A percentile compares a stretch with the other conserved stretches of the same genome.
Conservation (phyloP, 2,797 vertebrate genomes). For the Galagoides demidoff region DNA sequence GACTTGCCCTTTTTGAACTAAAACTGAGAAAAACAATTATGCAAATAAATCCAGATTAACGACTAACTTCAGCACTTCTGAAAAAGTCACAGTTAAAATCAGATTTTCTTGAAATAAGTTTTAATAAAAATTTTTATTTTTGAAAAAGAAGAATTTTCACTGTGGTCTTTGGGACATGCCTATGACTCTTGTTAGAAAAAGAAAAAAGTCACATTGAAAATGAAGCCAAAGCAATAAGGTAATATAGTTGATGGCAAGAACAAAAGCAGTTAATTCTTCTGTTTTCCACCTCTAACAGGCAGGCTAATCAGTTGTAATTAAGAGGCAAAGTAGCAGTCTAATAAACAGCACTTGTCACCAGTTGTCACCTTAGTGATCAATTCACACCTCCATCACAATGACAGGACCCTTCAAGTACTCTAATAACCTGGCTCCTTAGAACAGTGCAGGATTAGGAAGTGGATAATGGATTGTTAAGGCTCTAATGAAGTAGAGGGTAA, state of each 20-base stretch:
- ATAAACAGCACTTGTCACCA: slow-evolving; percentile 92
- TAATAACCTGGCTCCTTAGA: slow-evolving; percentile 92
- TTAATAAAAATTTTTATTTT: not conserved
- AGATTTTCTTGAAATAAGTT: not conserved
- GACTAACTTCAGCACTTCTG: not conserved
- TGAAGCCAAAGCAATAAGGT: slow-evolving; percentile 12
- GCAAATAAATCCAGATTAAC: not conserved
- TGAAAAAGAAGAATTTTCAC: not conserved
- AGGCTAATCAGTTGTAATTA: slow-evolving; percentile 91
- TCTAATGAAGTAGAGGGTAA: slow-evolving; percentile 86
- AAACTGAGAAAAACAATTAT: not conserved
- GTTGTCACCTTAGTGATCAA: slow-evolving; percentile 94
- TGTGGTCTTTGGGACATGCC: not conserved
- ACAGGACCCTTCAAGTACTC: slow-evolving; percentile 91
- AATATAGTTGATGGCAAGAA: slow-evolving; percentile 56
- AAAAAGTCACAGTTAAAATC: not conserved
- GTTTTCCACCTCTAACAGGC: slow-evolving; percentile 77
- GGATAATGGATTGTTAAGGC: slow-evolving; percentile 85
- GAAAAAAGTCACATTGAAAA: not conserved
- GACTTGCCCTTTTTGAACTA: not conserved
- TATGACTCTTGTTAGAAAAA: not conserved
- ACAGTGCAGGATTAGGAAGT: slow-evolving; percentile 85
- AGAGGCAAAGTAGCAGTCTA: slow-evolving; percentile 92
- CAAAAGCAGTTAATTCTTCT: slow-evolving; percentile 74
- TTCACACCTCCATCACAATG: slow-evolving; percentile 91